phyloP scores from a whole-genome alignment of 2,113 vertebrate genomes.

The Hydrolagus affinis region DNA sequence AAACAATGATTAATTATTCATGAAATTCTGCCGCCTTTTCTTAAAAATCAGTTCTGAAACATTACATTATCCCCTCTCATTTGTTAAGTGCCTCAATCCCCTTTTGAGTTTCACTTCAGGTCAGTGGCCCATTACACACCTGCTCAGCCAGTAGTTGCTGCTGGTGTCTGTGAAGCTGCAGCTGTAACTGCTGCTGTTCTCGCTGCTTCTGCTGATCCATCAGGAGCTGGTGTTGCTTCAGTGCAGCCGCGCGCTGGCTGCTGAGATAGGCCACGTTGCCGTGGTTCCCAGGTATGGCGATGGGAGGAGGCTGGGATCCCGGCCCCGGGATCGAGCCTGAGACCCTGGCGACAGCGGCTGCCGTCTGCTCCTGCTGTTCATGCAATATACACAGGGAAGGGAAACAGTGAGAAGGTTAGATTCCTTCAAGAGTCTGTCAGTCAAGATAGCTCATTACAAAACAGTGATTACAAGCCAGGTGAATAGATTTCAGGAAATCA shows the following conservation, averaged over 20 bases:
- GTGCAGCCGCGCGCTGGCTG: constrained; percentile 65
- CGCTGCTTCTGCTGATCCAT: constrained; percentile 72
- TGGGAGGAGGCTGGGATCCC: constrained; percentile 56
- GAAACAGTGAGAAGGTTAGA: constrained; percentile 25
- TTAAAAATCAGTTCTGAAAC: too few relatives aligned
- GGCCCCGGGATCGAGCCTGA: constrained; percentile 59
- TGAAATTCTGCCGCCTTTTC: too few relatives aligned
- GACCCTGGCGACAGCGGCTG: constrained; percentile 54
- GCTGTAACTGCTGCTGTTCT: constrained; percentile 60
- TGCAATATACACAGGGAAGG: neutral
- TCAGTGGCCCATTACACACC: constrained; percentile 49
- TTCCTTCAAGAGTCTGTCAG: neutral
- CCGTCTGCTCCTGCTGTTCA: constrained; percentile 69
- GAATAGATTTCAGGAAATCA: too few relatives aligned
- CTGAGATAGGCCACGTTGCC: constrained; percentile 64
- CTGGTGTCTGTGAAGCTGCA: constrained; percentile 71
- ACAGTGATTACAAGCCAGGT: too few relatives aligned
- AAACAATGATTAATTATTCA: too few relatives aligned
- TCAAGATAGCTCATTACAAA: too few relatives aligned
- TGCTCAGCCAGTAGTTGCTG: constrained; percentile 81
- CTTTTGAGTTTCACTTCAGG: neutral
- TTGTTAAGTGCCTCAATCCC: neutral
- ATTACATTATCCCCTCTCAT: too few relatives aligned
- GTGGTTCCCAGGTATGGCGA: constrained; percentile 64
- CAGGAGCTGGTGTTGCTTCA: constrained; percentile 71